Base-by-base conservation (phyloP, 2,888 invertebrate species). In the Drosophila demipolita region DNA sequence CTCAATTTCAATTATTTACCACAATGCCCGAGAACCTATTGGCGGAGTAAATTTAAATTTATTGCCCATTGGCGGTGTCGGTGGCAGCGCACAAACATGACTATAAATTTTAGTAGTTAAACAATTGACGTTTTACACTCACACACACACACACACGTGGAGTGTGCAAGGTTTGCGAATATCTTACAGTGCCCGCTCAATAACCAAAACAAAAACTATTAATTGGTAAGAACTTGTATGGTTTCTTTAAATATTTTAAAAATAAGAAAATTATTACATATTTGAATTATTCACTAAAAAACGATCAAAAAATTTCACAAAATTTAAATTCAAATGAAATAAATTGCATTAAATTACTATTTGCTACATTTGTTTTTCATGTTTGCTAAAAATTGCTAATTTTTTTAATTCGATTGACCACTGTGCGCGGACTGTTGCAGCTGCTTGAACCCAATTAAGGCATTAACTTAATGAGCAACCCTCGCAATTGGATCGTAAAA, bases 101-200 rank as follows among this genome's bases (percentile, higher is more conserved):
- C 82, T 48, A 86, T 86, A 89, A 87, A 86, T 85, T 78, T 58
- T n/a, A 50, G 58, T 73, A 71, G 65, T 75, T 75, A 73, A 89
- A 80, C 89, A 85, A 89, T 89, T 82, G 84, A 78, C 73, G 67
- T 67, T 67, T 40, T 29, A 38, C 55, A 26, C 36, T 32, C 61
- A 54, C 26, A 29, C 29, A 29, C 5, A 26, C 26, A 26, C 26
- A 26, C 26, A 26, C 26, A 26, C 26, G 20, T 23, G 26, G 1
- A 5, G 35, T 20, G 35, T 17, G 23, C 9, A 49, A 17, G 7
- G 35, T 5, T 35, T 33, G 35, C 0, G 23, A 20, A 15, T 33
- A 5, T 20, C 2, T 53, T 15, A 36, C 26, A 38, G 53, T 61
- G 20, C 8, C 0, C 17, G 8, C 38, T 33, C 8, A 23, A 23